phyloP scores from a whole-genome alignment of 2,113 vertebrate species.

The Ascaphus truei region DNA sequence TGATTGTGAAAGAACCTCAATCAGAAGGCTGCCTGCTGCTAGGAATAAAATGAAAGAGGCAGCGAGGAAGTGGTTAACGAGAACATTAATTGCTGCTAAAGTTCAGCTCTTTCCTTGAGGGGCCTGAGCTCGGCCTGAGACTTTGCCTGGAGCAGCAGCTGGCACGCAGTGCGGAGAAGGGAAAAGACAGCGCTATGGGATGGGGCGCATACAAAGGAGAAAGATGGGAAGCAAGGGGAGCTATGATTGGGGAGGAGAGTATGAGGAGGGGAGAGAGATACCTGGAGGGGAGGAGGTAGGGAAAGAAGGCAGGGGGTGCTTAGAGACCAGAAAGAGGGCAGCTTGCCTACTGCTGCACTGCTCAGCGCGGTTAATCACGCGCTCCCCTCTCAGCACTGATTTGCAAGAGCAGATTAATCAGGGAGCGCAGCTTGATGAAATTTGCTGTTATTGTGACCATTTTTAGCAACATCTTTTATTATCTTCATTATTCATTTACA shows the following conservation, averaged over 20 bases:
- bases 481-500: conserved; percentile 99
- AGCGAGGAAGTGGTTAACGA: conserved; percentile 45
- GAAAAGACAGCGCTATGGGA: conserved; percentile 40
- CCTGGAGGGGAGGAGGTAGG: background rate
- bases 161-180: conserved; percentile 41
- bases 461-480: conserved; percentile 99
- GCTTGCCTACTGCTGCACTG: conserved; percentile 67
- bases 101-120: conserved; percentile 42
- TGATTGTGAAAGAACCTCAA: background rate
- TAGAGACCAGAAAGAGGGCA: conserved; percentile 60
- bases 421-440: conserved; percentile 95
- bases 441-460: conserved; percentile 99
- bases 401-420: conserved; percentile 99
- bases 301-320: conserved; percentile 36
- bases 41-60: background rate
- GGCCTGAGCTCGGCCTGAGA: conserved; percentile 47
- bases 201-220: background rate
- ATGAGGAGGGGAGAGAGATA: background rate
- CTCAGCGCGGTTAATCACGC: conserved; percentile 87
- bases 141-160: conserved; percentile 56
- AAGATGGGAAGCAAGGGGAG: background rate
- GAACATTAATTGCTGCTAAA: conserved; percentile 44
- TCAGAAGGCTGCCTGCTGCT: background rate
- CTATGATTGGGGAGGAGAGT: background rate
- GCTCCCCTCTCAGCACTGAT: conserved; percentile 82